Percentiles rank a stretch among this genome's conserved stretches.
Evolutionary conservation across 1,140 invertebrate species (phyloP).

Genomic region (Ceratina japonica): DNA sequence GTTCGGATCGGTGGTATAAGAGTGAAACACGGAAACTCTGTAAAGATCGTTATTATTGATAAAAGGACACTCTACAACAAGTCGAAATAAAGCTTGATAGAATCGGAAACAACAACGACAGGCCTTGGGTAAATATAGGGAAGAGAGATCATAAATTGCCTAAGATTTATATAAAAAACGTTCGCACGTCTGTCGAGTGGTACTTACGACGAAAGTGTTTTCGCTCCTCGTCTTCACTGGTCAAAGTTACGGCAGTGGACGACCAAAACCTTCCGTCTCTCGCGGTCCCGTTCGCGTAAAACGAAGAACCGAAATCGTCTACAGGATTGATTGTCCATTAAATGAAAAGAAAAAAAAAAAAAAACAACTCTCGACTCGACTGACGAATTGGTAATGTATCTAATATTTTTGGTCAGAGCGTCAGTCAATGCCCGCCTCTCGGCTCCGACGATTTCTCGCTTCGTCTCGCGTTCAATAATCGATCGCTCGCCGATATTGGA

Average conservation of each 20-base stretch:
- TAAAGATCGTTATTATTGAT: too few species aligned
- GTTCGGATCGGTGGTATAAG: too few species aligned
- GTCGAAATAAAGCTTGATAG: slow-evolving; percentile 5
- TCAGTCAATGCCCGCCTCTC: slow-evolving; percentile 27
- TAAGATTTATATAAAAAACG: too few species aligned
- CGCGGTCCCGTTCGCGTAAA: not conserved
- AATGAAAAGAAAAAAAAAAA: slow-evolving; percentile 37
- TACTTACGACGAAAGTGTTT: slow-evolving; percentile 2
- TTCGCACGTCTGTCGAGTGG: not conserved
- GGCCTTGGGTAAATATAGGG: not conserved
- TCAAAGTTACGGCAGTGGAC: slow-evolving; percentile 23
- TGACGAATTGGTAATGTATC: not conserved
- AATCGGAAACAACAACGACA: slow-evolving; percentile 30
- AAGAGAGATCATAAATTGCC: not conserved
- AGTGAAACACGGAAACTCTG: too few species aligned
- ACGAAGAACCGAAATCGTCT: slow-evolving; percentile 5
- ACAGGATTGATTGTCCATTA: slow-evolving; percentile 54
- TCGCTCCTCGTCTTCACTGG: slow-evolving; percentile 1
- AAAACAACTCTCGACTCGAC: not conserved
- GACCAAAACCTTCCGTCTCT: not conserved
- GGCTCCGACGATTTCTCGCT: not conserved
- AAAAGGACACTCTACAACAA: not conserved
- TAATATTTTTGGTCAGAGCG: slow-evolving; percentile 38
- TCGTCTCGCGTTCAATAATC: not conserved
- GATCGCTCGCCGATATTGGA: not conserved